phyloP scores from a whole-genome alignment of 1,140 invertebrate genomes.

The Melipona quadrifasciata region DNA sequence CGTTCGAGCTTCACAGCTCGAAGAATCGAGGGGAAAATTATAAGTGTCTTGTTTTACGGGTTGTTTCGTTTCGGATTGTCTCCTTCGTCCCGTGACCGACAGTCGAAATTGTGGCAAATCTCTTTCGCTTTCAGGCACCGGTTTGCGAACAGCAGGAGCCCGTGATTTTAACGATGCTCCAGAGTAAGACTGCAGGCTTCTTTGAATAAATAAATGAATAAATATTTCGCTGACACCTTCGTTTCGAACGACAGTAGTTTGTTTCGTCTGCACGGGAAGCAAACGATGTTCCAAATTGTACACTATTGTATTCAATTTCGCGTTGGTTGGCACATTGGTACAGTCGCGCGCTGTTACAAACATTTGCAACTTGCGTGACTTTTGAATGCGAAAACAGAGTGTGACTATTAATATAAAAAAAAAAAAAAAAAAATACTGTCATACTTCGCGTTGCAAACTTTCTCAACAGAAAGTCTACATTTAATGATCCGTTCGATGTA shows the following conservation, averaged over 20 bases:
- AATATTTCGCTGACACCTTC: too few relatives aligned
- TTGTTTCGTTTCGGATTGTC: neutral
- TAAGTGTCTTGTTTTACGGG: constrained; percentile 14
- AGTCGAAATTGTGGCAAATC: neutral
- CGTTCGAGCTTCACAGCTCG: neutral
- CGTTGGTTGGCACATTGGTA: too few relatives aligned
- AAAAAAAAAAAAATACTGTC: too few relatives aligned
- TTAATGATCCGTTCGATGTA: neutral
- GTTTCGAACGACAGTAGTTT: too few relatives aligned
- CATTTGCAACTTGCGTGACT: too few relatives aligned
- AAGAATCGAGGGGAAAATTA: constrained; percentile 15
- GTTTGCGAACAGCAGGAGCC: neutral
- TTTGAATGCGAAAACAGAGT: too few relatives aligned
- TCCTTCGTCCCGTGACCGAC: neutral
- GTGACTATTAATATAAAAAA: too few relatives aligned
- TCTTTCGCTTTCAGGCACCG: neutral
- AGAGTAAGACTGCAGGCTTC: neutral
- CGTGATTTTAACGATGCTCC: neutral
- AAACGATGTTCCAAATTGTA: too few relatives aligned
- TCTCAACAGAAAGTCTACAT: neutral
- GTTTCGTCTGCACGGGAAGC: too few relatives aligned
- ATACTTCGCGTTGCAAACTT: neutral
- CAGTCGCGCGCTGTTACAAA: too few relatives aligned
- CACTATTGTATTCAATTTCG: too few relatives aligned
- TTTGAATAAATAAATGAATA: too few relatives aligned